Percentiles rank a stretch among this genome's conserved stretches.
phyloP scores from a whole-genome alignment of 2,113 vertebrate species.

The Eptesicus fuscus region DNA sequence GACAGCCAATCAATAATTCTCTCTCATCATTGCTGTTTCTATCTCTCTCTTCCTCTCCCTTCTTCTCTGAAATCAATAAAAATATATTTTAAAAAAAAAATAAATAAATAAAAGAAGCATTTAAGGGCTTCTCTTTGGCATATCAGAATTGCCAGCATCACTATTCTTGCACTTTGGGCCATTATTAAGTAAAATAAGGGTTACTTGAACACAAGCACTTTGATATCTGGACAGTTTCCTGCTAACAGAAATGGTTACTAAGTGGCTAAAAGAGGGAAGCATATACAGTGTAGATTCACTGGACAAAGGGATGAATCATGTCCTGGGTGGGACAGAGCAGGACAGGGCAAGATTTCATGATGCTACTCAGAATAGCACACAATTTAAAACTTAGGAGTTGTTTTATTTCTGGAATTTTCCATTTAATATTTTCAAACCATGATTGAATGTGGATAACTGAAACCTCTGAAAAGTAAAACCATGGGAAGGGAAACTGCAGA shows the following conservation, averaged over 20 bases:
- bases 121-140: neutral
- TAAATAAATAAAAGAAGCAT: neutral
- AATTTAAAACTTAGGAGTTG: neutral
- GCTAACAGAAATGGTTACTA: neutral
- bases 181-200: neutral
- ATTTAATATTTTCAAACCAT: neutral
- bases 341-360: neutral
- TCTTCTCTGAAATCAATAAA: no score
- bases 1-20: no score
- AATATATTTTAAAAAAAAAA: no score
- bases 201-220: neutral
- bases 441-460: neutral
- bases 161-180: neutral
- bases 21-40: no score
- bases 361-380: neutral
- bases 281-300: neutral
- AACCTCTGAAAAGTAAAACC: neutral
- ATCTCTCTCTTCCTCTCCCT: no score
- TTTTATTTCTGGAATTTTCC: neutral
- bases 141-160: neutral
- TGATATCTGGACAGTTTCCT: no score
- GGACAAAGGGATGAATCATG: neutral
- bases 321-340: neutral
- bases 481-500: neutral
- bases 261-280: neutral